Conservation (phyloP, 1,140 invertebrate genomes). For the Bombus sylvicola region DNA sequence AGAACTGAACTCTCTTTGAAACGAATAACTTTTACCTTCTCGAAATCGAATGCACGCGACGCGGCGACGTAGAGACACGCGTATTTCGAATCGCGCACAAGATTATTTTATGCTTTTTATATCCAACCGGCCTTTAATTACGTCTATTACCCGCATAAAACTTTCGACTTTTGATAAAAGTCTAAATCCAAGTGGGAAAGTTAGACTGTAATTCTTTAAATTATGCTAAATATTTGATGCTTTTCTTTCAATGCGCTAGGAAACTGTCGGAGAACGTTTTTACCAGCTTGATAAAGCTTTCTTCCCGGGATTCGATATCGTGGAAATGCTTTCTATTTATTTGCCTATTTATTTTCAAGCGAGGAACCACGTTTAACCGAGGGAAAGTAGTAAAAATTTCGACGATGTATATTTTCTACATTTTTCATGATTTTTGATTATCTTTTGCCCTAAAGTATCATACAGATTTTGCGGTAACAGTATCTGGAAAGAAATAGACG, state of each 20-base stretch:
- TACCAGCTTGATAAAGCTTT: background rate
- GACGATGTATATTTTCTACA: no score
- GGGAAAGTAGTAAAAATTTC: no score
- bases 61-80: background rate
- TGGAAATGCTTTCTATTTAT: no score
- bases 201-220: background rate
- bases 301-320: background rate
- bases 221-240: background rate
- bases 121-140: background rate
- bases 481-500: background rate
- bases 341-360: no score
- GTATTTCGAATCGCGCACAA: background rate
- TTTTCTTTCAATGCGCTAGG: background rate
- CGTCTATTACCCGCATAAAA: background rate
- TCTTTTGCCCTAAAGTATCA: no score
- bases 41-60: background rate
- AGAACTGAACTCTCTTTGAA: background rate
- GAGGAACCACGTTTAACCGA: accelerated
- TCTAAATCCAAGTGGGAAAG: background rate
- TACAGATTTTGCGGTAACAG: no score
- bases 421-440: no score
- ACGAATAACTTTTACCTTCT: background rate
- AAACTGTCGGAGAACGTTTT: background rate
- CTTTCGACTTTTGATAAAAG: background rate
- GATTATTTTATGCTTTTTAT: background rate